phyloP scores from a whole-genome alignment of 2,797 vertebrate species.

The Coregonus ussuriensis region DNA sequence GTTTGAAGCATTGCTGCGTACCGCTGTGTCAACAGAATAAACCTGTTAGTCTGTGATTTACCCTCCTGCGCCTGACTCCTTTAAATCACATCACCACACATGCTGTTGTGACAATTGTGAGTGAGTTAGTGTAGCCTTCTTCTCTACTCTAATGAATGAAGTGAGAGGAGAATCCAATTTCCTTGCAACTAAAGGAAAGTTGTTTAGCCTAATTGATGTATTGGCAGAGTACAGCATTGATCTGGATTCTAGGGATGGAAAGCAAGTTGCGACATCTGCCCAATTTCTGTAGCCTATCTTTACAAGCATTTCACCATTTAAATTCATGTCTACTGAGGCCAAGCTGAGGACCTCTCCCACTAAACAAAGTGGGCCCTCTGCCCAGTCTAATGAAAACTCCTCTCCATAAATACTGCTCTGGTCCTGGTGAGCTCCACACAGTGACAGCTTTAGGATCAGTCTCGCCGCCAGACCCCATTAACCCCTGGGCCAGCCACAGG shows the following conservation, averaged over 20 bases:
- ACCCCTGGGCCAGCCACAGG: slow-evolving; percentile 33
- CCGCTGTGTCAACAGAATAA: too few relatives aligned
- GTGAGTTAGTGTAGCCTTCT: neutral
- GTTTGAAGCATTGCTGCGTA: too few relatives aligned
- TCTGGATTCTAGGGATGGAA: neutral
- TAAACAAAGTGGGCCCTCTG: slow-evolving; percentile 23
- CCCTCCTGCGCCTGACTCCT: too few relatives aligned
- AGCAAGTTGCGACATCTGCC: slow-evolving; percentile 10
- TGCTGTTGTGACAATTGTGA: neutral
- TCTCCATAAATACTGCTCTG: slow-evolving; percentile 43
- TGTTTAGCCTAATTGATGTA: neutral
- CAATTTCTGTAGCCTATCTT: neutral
- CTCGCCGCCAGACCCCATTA: slow-evolving; percentile 54
- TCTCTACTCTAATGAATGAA: neutral
- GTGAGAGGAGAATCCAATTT: neutral
- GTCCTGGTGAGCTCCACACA: slow-evolving; percentile 31
- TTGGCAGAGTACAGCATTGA: neutral
- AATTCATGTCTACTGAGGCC: slow-evolving; percentile 12
- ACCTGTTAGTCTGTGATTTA: too few relatives aligned
- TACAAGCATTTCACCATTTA: slow-evolving; percentile 3
- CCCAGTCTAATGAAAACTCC: slow-evolving; percentile 30
- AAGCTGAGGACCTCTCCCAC: slow-evolving; percentile 13
- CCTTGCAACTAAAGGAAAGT: neutral
- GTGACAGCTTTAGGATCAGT: slow-evolving; percentile 40
- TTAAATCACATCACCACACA: too few relatives aligned